Conservation (phyloP, 2,888 invertebrate species). For the Dugesia japonica region DNA sequence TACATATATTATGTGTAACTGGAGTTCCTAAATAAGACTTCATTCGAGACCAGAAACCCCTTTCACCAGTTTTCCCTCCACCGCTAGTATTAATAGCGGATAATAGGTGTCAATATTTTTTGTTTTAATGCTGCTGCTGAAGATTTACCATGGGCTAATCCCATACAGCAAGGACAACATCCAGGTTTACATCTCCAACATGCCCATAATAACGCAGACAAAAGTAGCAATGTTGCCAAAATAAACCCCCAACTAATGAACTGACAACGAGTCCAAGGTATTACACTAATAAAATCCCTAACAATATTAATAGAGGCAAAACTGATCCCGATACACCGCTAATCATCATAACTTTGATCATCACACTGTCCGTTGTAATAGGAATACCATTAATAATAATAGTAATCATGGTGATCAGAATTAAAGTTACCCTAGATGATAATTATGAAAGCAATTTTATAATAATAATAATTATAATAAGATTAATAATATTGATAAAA, state of each 20-base stretch:
- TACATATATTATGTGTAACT: background rate
- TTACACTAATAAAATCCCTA: conserved; percentile 27
- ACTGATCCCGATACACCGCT: conserved; percentile 23
- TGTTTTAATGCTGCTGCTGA: conserved; percentile 6
- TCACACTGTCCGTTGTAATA: no score
- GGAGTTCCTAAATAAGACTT: background rate
- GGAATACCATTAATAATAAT: no score
- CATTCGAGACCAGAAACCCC: background rate
- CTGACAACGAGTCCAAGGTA: background rate
- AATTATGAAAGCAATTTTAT: no score
- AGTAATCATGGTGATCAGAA: no score
- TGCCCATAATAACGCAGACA: conserved; percentile 41
- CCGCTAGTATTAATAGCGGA: background rate
- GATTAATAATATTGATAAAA: no score
- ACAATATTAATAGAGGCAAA: conserved; percentile 20
- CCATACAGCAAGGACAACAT: conserved; percentile 37
- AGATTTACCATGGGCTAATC: background rate
- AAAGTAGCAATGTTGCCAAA: conserved; percentile 37
- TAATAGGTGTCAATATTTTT: background rate
- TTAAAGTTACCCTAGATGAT: no score
- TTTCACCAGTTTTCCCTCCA: background rate
- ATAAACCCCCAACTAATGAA: conserved; percentile 34
- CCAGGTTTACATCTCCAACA: conserved; percentile 42
- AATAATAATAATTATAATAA: no score
- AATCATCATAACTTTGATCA: no score